Percentiles rank a stretch among this genome's conserved stretches.
phyloP scores from a whole-genome alignment of 2,113 vertebrate species.

The Cichladusa arquata region DNA sequence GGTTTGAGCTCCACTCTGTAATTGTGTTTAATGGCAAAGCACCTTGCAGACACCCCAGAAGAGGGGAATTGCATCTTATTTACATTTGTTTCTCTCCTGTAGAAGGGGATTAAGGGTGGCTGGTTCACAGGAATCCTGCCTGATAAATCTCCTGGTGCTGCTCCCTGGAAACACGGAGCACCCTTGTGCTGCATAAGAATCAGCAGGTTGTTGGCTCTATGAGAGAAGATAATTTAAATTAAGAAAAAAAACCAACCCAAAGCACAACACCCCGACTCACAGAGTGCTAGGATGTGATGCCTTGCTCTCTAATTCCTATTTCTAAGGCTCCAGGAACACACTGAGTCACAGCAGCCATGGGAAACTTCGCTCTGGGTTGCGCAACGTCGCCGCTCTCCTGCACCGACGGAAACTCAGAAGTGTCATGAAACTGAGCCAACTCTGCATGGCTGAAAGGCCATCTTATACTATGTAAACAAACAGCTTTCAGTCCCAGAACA shows the following conservation, averaged over 20 bases:
- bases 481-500: constrained; percentile 39
- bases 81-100: constrained; percentile 13
- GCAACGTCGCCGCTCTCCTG: not conserved
- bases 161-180: not conserved
- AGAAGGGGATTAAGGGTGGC: not conserved
- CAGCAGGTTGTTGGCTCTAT: not conserved
- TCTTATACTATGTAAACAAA: constrained; percentile 29
- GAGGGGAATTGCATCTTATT: not conserved
- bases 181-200: not conserved
- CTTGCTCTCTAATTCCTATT: not conserved
- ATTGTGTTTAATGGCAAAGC: constrained; percentile 7
- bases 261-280: not conserved
- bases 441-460: not conserved
- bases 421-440: not conserved
- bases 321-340: not conserved
- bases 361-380: constrained; percentile 9
- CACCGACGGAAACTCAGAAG: not conserved
- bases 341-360: constrained; percentile 2
- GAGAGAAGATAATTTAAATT: not conserved
- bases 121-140: not conserved
- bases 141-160: not conserved
- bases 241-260: not conserved
- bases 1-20: not conserved
- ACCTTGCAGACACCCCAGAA: not conserved
- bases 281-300: not conserved